Percentiles rank a stretch among this genome's conserved stretches.
phyloP scores from a whole-genome alignment of 2,888 invertebrate species.

The Deroplatys truncata region DNA sequence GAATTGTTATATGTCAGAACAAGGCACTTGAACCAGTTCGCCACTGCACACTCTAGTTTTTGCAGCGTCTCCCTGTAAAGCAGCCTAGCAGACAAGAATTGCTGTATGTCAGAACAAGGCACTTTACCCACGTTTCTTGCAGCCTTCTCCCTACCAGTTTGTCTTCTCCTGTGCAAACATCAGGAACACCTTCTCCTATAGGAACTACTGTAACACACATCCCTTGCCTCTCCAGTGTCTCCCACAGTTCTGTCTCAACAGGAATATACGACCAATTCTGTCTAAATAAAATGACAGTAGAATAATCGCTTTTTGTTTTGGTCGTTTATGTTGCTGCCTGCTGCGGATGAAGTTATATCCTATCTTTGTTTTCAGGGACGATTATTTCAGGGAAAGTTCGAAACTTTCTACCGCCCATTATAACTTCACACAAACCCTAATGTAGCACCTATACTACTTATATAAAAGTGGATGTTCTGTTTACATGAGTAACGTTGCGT shows the following conservation, averaged over 20 bases:
- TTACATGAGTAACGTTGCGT: too few relatives aligned
- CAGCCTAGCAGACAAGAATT: conserved; percentile 13
- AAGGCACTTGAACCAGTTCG: not conserved
- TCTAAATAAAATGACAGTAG: not conserved
- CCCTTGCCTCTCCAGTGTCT: not conserved
- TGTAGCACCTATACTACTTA: too few relatives aligned
- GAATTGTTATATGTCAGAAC: not conserved
- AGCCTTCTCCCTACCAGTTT: not conserved
- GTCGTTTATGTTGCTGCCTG: too few relatives aligned
- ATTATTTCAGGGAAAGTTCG: too few relatives aligned
- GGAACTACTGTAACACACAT: not conserved
- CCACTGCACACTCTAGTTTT: not conserved
- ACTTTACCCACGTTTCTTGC: conserved; percentile 19
- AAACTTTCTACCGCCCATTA: too few relatives aligned
- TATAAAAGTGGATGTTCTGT: too few relatives aligned
- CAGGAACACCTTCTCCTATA: not conserved
- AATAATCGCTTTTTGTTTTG: not conserved
- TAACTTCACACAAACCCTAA: too few relatives aligned
- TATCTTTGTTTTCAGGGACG: too few relatives aligned
- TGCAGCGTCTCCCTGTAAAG: not conserved
- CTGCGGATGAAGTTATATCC: too few relatives aligned
- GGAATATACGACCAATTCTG: not conserved
- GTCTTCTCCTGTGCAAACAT: not conserved
- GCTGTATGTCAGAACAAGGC: conserved; percentile 19
- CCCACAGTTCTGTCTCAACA: not conserved